Percentiles rank a stretch among this genome's conserved stretches.
These are phyloP conservation scores for Chascanopsetta lugubris DNA, from an alignment of 2,113 vertebrate genomes.

Conservation along the genomic window DNA sequence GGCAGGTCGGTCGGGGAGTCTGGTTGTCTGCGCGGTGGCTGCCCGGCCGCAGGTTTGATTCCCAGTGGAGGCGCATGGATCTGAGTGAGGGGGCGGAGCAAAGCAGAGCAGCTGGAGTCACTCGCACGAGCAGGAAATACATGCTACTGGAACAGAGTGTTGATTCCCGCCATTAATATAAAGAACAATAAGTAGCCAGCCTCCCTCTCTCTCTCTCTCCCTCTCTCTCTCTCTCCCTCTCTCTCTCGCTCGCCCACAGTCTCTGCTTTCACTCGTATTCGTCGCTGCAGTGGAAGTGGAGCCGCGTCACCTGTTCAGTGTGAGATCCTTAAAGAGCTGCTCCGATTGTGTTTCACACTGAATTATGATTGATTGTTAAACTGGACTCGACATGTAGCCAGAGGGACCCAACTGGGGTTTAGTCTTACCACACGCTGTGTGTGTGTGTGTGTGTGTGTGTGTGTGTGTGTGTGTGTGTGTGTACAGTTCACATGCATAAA, in stretches of 20 bases:
- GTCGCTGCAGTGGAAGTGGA: constrained; percentile 60
- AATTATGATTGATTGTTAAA: constrained; percentile 64
- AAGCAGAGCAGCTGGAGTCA: too few species aligned
- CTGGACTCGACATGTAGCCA: constrained; percentile 49
- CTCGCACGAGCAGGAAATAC: too few species aligned
- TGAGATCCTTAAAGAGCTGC: constrained; percentile 51
- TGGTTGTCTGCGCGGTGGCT: constrained; percentile 13
- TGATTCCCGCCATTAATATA: too few species aligned
- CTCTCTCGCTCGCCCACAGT: constrained; percentile 51
- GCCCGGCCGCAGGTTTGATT: constrained; percentile 24
- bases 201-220: constrained; percentile 49
- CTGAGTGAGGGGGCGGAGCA: neutral
- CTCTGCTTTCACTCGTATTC: constrained; percentile 80
- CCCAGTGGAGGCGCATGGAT: neutral
- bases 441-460: neutral
- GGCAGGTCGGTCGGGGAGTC: constrained; percentile 34
- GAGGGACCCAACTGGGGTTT: constrained; percentile 55
- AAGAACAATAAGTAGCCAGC: constrained; percentile 8
- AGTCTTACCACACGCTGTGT: neutral
- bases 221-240: constrained; percentile 47
- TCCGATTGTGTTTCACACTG: constrained; percentile 54
- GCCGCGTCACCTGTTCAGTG: constrained; percentile 65
- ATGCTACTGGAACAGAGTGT: too few species aligned
- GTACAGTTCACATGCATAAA: too few species aligned
- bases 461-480: too few species aligned